Evolutionary conservation across 1,140 invertebrate species (phyloP).

Genomic region (Drosophila erecta): DNA sequence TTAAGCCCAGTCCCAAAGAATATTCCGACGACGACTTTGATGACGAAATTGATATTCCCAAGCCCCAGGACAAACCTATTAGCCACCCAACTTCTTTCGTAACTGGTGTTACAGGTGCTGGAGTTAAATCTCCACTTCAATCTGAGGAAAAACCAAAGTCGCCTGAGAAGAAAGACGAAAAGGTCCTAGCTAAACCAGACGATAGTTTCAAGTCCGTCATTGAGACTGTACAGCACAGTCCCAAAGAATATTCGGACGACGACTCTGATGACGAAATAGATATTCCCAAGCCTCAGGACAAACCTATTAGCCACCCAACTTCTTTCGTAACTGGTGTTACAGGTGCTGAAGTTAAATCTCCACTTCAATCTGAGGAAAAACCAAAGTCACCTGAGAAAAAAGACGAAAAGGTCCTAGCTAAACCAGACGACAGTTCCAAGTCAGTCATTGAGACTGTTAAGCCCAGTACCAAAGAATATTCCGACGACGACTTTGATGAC

Average conservation of each 20-base stretch:
- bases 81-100: not conserved
- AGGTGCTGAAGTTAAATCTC: not conserved
- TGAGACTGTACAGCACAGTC: too few species aligned
- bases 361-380: not conserved
- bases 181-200: not conserved
- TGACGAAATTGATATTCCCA: not conserved
- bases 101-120: not conserved
- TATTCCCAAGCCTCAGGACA: not conserved
- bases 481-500: too few species aligned
- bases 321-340: not conserved
- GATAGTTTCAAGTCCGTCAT: too few species aligned
- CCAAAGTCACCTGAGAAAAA: too few species aligned
- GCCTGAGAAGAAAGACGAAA: not conserved
- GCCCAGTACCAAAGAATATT: too few species aligned
- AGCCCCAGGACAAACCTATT: not conserved
- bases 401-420: too few species aligned
- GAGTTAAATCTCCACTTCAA: not conserved
- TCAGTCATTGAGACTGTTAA: too few species aligned
- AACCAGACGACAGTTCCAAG: too few species aligned
- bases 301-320: not conserved
- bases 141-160: conserved; percentile 5
- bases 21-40: not conserved
- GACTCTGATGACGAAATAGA: not conserved
- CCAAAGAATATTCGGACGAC: not conserved
- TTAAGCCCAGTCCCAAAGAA: not conserved